Evolutionary conservation across 1,140 invertebrate species (phyloP).

Genomic region (Drosophila pruinosa): DNA sequence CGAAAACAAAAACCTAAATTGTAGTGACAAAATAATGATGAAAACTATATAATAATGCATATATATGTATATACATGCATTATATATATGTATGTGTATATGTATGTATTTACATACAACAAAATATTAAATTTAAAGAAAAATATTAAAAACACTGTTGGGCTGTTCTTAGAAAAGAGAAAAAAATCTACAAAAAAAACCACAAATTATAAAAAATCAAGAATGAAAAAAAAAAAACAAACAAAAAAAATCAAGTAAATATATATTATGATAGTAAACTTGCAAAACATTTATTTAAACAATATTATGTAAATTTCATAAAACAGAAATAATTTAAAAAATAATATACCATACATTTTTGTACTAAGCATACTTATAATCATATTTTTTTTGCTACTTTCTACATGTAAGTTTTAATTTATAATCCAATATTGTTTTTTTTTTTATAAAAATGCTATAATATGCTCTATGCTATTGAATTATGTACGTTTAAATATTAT

Average conservation of each 20-base stretch:
- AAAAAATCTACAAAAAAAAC: conserved; percentile 35
- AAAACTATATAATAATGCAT: conserved; percentile 8
- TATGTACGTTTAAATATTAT: conserved; percentile 40
- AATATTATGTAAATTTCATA: conserved; percentile 75
- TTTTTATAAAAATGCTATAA: conserved; percentile 26
- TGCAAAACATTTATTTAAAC: conserved; percentile 52
- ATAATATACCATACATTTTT: conserved; percentile 30
- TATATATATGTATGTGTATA: conserved; percentile 34
- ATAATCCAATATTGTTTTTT: conserved; percentile 53
- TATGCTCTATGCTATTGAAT: conserved; percentile 36
- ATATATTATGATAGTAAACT: conserved; percentile 40
- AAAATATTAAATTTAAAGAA: conserved; percentile 23
- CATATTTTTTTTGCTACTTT: conserved; percentile 48
- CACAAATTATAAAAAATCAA: conserved; percentile 35
- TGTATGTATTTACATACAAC: conserved; percentile 11
- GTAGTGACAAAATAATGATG: conserved; percentile 13
- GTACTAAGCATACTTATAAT: conserved; percentile 27
- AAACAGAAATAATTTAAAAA: conserved; percentile 49
- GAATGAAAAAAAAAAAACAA: conserved; percentile 8
- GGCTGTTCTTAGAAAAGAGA: conserved; percentile 76
- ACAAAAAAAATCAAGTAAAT: conserved; percentile 27
- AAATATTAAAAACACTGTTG: conserved; percentile 66
- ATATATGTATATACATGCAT: conserved; percentile 32
- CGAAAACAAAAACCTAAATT: conserved; percentile 22
- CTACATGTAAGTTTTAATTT: conserved; percentile 58